These are phyloP conservation scores for Pachycephus smyrnensis DNA, from an alignment of 2,888 invertebrate species.

Conservation along the genomic window DNA sequence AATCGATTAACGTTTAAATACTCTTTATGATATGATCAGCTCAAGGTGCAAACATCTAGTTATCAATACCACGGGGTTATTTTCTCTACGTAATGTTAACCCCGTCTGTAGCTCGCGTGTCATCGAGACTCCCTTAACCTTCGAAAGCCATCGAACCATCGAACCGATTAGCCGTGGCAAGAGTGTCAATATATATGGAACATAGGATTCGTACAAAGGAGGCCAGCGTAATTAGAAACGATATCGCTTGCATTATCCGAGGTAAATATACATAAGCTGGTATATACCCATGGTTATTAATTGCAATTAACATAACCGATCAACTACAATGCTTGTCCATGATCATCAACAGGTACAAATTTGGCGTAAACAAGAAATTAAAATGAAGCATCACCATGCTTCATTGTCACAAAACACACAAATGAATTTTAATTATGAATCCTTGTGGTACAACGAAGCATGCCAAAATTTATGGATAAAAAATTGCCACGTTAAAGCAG, in stretches of 20 bases:
- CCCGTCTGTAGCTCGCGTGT: slow-evolving; percentile 24
- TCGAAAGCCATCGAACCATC: background rate
- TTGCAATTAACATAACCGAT: background rate
- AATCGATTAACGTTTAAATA: no score
- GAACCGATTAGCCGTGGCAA: background rate
- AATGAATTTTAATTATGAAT: background rate
- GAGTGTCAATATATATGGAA: no score
- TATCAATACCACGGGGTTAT: background rate
- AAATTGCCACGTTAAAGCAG: background rate
- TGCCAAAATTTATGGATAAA: background rate
- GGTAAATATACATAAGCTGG: background rate
- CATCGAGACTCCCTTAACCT: slow-evolving; percentile 16
- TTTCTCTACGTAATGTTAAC: background rate
- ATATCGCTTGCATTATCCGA: background rate
- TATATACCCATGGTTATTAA: no score
- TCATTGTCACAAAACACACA: background rate
- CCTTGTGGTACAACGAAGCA: background rate
- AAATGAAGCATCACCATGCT: background rate
- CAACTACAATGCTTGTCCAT: background rate
- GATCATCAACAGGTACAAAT: background rate
- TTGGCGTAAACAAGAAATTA: background rate
- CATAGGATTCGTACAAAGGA: background rate
- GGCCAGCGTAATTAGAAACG: background rate
- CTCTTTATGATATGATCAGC: background rate
- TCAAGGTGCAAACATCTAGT: background rate